These are phyloP conservation scores for Acrossocheilus wenchowensis DNA, from an alignment of 2,797 vertebrate species.

Conservation along the genomic window DNA sequence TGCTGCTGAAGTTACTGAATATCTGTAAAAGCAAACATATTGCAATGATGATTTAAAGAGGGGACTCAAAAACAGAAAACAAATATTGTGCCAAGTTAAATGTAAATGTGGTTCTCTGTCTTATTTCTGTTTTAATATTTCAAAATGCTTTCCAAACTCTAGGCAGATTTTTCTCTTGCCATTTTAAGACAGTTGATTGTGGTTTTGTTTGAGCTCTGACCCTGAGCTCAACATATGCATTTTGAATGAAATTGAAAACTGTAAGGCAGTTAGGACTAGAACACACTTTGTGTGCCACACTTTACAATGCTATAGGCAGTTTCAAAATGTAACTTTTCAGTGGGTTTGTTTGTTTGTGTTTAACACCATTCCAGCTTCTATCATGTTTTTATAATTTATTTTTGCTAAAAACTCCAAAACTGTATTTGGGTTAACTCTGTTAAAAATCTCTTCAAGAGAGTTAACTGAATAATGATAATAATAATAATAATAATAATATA, in stretches of 20 bases:
- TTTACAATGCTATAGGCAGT: background rate
- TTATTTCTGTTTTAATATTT: constrained; percentile 11
- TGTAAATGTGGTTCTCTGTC: background rate
- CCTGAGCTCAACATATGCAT: constrained; percentile 7
- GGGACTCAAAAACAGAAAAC: background rate
- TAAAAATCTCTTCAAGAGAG: no score
- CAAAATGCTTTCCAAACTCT: constrained; percentile 19
- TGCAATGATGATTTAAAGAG: constrained; percentile 5
- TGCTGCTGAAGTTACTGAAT: constrained; percentile 9
- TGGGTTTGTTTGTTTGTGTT: no score
- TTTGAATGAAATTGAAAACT: constrained; percentile 36
- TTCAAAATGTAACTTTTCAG: background rate
- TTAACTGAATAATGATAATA: no score
- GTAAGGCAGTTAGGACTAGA: background rate
- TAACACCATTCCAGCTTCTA: no score
- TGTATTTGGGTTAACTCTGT: no score
- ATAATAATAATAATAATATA: no score
- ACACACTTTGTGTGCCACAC: background rate
- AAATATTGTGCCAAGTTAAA: background rate
- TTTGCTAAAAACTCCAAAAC: background rate
- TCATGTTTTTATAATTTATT: no score
- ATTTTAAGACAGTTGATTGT: constrained; percentile 17
- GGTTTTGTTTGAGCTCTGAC: constrained; percentile 23
- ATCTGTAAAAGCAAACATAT: constrained; percentile 3
- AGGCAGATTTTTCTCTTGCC: constrained; percentile 28